phyloP scores from a whole-genome alignment of 2,113 vertebrate species.

The Pitta sordida region DNA sequence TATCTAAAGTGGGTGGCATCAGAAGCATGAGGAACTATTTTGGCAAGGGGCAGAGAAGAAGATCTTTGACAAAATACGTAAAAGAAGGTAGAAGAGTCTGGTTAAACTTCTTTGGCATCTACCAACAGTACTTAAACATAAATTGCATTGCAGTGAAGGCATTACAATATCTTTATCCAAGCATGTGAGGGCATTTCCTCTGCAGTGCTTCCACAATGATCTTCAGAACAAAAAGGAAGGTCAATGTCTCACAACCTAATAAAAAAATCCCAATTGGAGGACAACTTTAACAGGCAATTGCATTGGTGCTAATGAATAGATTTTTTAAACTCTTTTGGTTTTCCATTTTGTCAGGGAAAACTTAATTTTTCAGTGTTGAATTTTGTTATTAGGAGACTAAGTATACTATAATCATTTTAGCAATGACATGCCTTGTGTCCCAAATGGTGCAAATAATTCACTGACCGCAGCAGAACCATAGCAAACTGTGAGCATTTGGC shows the following conservation, averaged over 20 bases:
- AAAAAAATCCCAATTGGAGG: neutral
- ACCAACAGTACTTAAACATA: neutral
- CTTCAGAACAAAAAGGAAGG: neutral
- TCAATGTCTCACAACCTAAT: neutral
- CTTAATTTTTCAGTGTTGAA: neutral
- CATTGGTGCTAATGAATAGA: slow-evolving; percentile 4
- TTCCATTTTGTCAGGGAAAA: neutral
- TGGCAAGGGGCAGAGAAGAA: neutral
- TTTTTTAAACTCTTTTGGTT: neutral
- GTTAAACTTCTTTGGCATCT: neutral
- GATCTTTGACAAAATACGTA: neutral
- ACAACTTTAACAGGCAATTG: neutral
- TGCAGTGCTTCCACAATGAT: neutral
- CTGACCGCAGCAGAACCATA: neutral
- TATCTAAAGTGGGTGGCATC: neutral
- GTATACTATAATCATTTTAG: slow-evolving; percentile 10
- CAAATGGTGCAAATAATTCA: slow-evolving; percentile 18
- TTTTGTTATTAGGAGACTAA: neutral
- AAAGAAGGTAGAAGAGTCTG: neutral
- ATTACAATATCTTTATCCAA: neutral
- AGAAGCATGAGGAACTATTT: neutral
- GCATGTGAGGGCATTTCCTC: neutral
- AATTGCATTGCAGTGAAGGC: neutral
- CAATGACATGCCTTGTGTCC: neutral
- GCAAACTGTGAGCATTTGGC: neutral